These are phyloP conservation scores for Folsomia candida DNA, from an alignment of 2,888 invertebrate species.

Conservation along the genomic window DNA sequence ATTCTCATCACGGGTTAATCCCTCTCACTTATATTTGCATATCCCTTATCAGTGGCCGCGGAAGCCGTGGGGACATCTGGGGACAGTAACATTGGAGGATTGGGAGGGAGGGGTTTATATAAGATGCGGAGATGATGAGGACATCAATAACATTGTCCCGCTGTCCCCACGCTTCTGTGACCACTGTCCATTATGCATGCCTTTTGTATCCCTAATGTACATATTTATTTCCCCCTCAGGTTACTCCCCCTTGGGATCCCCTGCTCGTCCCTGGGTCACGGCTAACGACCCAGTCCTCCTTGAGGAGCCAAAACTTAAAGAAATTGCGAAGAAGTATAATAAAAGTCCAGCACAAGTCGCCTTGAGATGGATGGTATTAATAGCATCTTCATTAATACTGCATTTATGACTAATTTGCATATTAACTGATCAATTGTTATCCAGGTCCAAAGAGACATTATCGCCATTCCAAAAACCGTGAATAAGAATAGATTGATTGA, in stretches of 20 bases:
- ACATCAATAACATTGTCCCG: too few species aligned
- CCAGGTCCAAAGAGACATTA: conserved; percentile 54
- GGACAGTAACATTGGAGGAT: too few species aligned
- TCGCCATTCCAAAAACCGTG: conserved; percentile 57
- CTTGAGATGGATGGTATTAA: conserved; percentile 62
- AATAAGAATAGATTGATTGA: conserved; percentile 54
- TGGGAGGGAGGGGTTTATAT: too few species aligned
- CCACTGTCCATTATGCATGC: too few species aligned
- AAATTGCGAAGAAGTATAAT: conserved; percentile 64
- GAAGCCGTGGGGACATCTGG: too few species aligned
- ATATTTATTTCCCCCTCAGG: too few species aligned
- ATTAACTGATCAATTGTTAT: too few species aligned
- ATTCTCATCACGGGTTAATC: conserved; percentile 72
- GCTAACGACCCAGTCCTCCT: conserved; percentile 52
- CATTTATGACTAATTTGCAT: background rate
- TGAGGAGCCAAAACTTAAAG: conserved; percentile 66
- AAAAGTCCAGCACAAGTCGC: conserved; percentile 70
- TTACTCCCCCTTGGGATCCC: conserved; percentile 63
- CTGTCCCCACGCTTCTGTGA: too few species aligned
- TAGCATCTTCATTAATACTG: background rate
- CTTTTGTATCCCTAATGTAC: too few species aligned
- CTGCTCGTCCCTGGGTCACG: conserved; percentile 61
- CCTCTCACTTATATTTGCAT: too few species aligned
- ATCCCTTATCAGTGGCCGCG: too few species aligned
- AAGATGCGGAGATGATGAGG: too few species aligned